Conservation (phyloP, 2,888 invertebrate genomes). For the Apoda limacodes region DNA sequence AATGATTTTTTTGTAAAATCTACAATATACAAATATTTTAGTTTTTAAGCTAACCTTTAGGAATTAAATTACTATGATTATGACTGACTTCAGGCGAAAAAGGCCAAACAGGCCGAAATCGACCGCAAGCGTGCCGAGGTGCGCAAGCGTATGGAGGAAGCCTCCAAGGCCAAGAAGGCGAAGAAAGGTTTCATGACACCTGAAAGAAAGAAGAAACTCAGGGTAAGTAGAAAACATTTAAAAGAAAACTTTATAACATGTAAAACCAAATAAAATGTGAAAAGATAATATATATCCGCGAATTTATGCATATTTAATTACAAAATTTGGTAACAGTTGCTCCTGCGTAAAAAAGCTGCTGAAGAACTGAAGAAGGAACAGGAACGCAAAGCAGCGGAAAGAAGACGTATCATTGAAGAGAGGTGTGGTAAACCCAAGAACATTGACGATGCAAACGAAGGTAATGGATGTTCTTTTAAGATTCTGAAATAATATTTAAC, state of each 20-base stretch:
- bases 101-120: slow-evolving; percentile 97
- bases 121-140: slow-evolving; percentile 99
- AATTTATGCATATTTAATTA: no score
- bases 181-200: slow-evolving; percentile 99
- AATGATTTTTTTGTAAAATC: no score
- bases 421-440: slow-evolving; percentile 94
- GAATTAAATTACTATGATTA: slow-evolving; percentile 33
- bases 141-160: slow-evolving; percentile 98
- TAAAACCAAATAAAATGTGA: no score
- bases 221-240: slow-evolving; percentile 83
- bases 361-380: slow-evolving; percentile 99
- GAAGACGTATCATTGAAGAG: slow-evolving; percentile 96
- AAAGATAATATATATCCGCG: no score
- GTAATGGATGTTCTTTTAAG: no score
- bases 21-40: no score
- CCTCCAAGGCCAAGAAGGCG: slow-evolving; percentile 98
- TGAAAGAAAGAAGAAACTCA: slow-evolving; percentile 99
- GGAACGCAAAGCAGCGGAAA: slow-evolving; percentile 97
- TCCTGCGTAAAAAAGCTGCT: slow-evolving; percentile 99
- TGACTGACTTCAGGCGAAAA: slow-evolving; percentile 83
- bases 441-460: slow-evolving; percentile 93
- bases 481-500: slow-evolving; percentile 7
- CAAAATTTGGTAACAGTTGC: slow-evolving; percentile 87
- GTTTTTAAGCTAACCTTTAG: no score
- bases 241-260: background rate